A percentile compares a stretch with the other conserved stretches of the same genome.
Conservation (phyloP, 2,888 invertebrate species). For the Drosophila demipolita region DNA sequence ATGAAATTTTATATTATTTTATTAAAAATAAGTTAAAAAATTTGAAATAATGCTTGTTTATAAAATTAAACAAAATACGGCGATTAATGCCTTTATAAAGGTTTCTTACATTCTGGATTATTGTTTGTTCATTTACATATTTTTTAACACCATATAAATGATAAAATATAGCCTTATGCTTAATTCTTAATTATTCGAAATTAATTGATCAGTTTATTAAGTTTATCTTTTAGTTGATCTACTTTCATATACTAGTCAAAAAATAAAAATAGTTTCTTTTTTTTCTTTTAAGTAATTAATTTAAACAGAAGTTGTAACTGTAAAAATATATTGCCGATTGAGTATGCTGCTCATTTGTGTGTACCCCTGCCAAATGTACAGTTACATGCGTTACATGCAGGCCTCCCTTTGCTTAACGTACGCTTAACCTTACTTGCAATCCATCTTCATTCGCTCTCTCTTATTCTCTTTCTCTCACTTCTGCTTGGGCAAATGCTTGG, state of each 20-base stretch:
- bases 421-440: neutral
- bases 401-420: slow-evolving; percentile 5
- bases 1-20: neutral
- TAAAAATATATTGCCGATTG: neutral
- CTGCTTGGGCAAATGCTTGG: slow-evolving; percentile 29
- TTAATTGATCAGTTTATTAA: neutral
- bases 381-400: neutral
- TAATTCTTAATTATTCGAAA: neutral
- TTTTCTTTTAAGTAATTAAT: neutral
- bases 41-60: neutral
- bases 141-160: no score
- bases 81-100: neutral
- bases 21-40: neutral
- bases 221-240: neutral
- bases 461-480: neutral
- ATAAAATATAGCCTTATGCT: neutral
- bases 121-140: neutral
- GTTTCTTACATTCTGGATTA: neutral
- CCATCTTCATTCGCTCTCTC: neutral
- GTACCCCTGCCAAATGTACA: neutral
- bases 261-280: neutral
- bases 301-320: neutral
- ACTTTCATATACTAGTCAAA: neutral
- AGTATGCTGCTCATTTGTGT: neutral
- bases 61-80: neutral